Evolutionary conservation across 2,888 invertebrate genomes (phyloP).

Genomic region (Philaethria dido): DNA sequence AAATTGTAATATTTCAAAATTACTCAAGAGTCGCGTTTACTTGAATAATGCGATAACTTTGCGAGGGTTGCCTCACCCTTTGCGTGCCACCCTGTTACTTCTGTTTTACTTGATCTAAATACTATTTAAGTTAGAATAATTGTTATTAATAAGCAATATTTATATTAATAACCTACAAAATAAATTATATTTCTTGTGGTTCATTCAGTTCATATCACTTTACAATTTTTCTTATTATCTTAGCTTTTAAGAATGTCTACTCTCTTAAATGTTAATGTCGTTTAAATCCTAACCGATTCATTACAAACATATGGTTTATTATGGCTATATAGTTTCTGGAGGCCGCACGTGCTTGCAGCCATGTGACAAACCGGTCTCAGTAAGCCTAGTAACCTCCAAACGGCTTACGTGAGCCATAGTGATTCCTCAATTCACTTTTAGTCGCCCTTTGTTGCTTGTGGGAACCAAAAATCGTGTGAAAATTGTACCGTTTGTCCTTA

Average conservation of each 20-base stretch:
- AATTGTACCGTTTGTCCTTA: slow-evolving; percentile 38
- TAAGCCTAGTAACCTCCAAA: slow-evolving; percentile 83
- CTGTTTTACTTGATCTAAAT: slow-evolving; percentile 79
- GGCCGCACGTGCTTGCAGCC: slow-evolving; percentile 79
- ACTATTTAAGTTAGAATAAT: slow-evolving; percentile 39
- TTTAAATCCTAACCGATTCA: slow-evolving; percentile 40
- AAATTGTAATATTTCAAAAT: slow-evolving; percentile 85
- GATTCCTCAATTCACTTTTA: slow-evolving; percentile 61
- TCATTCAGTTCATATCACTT: too few species aligned
- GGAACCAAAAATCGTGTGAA: slow-evolving; percentile 49
- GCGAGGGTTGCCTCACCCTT: slow-evolving; percentile 60
- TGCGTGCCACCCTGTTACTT: slow-evolving; percentile 79
- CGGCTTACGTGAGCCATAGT: slow-evolving; percentile 68
- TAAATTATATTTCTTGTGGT: too few species aligned
- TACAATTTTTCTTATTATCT: too few species aligned
- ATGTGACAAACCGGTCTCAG: slow-evolving; percentile 81
- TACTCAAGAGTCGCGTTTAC: slow-evolving; percentile 83
- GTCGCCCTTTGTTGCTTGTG: slow-evolving; percentile 57
- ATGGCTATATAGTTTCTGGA: slow-evolving; percentile 57
- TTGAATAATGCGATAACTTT: slow-evolving; percentile 83
- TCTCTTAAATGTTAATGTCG: slow-evolving; percentile 14
- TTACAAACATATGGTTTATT: slow-evolving; percentile 40
- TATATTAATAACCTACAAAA: neutral
- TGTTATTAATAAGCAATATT: neutral
- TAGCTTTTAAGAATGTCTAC: too few species aligned